Conservation (phyloP, 2,797 vertebrate genomes). For the Sorex maritimensis region DNA sequence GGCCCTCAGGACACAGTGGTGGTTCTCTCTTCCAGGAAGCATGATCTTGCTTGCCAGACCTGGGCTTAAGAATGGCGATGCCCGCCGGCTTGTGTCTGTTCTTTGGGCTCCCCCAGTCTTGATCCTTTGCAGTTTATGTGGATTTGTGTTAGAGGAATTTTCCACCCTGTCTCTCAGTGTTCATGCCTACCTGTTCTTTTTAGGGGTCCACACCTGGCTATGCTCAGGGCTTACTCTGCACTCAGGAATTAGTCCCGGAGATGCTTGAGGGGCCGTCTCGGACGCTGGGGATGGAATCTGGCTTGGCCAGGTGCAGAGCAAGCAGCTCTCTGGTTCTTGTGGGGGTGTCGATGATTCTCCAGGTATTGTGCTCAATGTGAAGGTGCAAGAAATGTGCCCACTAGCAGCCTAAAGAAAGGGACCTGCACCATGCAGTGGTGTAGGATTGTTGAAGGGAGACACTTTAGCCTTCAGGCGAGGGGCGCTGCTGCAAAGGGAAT, state of each 20-base stretch:
- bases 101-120: neutral
- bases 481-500: neutral
- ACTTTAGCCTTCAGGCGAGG: too few species aligned
- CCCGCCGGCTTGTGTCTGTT: neutral
- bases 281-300: too few species aligned
- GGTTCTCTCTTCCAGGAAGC: neutral
- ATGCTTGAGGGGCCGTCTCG: too few species aligned
- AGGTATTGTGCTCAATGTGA: neutral
- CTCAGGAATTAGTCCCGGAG: too few species aligned
- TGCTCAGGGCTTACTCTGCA: too few species aligned
- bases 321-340: too few species aligned
- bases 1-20: neutral
- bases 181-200: neutral
- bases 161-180: neutral
- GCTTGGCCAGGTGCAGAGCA: too few species aligned
- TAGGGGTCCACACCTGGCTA: too few species aligned
- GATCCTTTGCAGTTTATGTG: neutral
- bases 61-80: neutral
- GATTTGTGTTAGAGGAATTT: neutral
- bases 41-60: neutral
- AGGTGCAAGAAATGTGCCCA: neutral
- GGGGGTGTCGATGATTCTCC: too few species aligned
- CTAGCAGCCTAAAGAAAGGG: neutral
- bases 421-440: accelerated
- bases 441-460: too few species aligned